Percentiles rank a stretch among this genome's conserved stretches.
These are phyloP conservation scores for Zingel zingel DNA, from an alignment of 2,113 vertebrate species.

Conservation along the genomic window DNA sequence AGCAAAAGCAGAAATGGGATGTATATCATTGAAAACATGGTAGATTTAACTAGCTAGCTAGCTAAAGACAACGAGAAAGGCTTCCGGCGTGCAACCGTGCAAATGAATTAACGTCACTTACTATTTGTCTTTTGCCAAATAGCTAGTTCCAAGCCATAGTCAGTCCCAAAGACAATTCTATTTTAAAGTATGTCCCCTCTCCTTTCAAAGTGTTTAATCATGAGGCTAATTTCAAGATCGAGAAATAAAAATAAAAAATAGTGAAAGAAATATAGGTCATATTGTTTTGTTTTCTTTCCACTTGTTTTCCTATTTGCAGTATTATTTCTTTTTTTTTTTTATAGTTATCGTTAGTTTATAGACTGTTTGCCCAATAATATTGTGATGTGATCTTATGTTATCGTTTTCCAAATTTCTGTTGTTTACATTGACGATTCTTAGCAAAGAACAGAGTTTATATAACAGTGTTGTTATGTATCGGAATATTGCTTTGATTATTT, in stretches of 20 bases:
- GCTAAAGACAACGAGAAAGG: neutral
- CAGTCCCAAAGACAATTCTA: neutral
- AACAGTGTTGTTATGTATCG: neutral
- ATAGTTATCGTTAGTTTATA: neutral
- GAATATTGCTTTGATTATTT: neutral
- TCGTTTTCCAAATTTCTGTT: neutral
- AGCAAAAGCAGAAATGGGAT: neutral
- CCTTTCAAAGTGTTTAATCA: neutral
- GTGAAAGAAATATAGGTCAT: neutral
- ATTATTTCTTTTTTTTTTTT: neutral
- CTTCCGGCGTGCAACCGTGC: neutral
- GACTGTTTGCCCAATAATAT: neutral
- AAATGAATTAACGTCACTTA: neutral
- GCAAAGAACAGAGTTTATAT: neutral
- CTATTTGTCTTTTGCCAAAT: neutral
- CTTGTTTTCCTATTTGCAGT: neutral
- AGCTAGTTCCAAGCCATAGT: neutral
- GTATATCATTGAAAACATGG: neutral
- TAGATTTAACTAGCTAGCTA: neutral
- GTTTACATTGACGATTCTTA: neutral
- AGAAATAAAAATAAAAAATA: neutral
- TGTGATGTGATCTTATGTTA: neutral
- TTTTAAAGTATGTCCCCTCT: neutral
- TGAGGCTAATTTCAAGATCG: conserved; percentile 1
- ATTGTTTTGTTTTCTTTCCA: neutral